phyloP scores from a whole-genome alignment of 92 coral and sea anemone species.

The Siderastrea siderea region DNA sequence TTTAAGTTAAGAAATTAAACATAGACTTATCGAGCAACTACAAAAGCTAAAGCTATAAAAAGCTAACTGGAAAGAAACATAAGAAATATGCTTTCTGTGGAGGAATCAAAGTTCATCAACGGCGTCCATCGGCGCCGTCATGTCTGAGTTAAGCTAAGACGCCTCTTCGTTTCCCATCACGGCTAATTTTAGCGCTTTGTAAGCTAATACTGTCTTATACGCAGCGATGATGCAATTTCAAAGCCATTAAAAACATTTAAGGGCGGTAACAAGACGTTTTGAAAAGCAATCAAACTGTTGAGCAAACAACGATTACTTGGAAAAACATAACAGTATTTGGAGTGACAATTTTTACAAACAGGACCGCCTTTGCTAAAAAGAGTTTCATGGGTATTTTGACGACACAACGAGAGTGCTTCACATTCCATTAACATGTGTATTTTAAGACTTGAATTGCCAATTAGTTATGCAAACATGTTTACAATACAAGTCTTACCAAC shows the following conservation, averaged over 20 bases:
- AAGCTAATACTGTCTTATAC: background rate
- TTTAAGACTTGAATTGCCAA: conserved; percentile 2
- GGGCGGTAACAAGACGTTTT: conserved; percentile 44
- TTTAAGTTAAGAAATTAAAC: background rate
- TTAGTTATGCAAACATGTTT: conserved; percentile 22
- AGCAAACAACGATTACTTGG: conserved; percentile 37
- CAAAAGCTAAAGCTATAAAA: background rate
- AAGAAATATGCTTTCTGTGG: background rate
- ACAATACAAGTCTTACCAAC: conserved; percentile 66
- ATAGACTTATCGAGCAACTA: background rate
- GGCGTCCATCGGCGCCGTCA: conserved; percentile 1
- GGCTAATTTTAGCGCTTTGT: conserved; percentile 22
- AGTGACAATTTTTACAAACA: conserved; percentile 17
- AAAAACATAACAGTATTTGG: conserved; percentile 29
- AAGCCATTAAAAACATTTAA: conserved; percentile 33
- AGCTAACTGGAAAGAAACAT: background rate
- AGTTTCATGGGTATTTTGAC: background rate
- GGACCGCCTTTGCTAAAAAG: conserved; percentile 21
- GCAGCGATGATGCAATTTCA: conserved; percentile 24
- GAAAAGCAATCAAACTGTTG: conserved; percentile 11
- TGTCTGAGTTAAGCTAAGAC: conserved; percentile 6
- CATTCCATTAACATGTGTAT: background rate
- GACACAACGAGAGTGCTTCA: background rate
- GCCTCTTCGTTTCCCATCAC: background rate
- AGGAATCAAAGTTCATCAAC: conserved; percentile 1